phyloP scores from a whole-genome alignment of 1,140 invertebrate genomes.

The Papilio machaon region DNA sequence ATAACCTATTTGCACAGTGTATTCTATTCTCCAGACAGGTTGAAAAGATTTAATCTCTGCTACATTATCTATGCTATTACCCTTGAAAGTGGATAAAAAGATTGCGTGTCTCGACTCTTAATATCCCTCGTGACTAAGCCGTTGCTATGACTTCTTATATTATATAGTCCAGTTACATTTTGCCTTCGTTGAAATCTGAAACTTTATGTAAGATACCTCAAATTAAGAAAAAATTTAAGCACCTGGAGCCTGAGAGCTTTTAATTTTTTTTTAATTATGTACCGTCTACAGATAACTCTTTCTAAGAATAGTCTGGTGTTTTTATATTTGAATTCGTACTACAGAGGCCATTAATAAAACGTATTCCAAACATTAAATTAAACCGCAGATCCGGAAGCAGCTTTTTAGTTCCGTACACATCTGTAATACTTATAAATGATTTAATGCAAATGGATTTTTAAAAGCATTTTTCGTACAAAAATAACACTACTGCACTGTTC shows the following conservation, averaged over 20 bases:
- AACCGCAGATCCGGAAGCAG: no score
- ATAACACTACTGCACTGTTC: no score
- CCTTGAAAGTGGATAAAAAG: slow-evolving; percentile 24
- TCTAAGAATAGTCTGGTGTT: no score
- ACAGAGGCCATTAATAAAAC: no score
- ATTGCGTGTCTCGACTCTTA: slow-evolving; percentile 22
- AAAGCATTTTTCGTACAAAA: no score
- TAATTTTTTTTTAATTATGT: no score
- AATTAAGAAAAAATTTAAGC: background rate
- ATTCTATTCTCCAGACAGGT: slow-evolving; percentile 16
- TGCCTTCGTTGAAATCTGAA: background rate
- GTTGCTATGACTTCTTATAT: background rate
- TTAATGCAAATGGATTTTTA: no score
- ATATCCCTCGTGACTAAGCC: slow-evolving; percentile 6
- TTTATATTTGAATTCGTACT: no score
- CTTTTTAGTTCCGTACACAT: no score
- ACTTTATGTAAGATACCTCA: background rate
- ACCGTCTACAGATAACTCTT: no score
- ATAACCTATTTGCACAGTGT: background rate
- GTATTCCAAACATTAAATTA: no score
- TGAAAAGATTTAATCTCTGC: slow-evolving; percentile 15
- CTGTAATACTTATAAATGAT: no score
- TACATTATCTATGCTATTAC: slow-evolving; percentile 28
- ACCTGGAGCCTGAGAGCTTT: background rate
- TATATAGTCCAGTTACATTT: background rate